These are phyloP conservation scores for Melanitta fusca DNA, from an alignment of 2,797 vertebrate species.

Conservation along the genomic window DNA sequence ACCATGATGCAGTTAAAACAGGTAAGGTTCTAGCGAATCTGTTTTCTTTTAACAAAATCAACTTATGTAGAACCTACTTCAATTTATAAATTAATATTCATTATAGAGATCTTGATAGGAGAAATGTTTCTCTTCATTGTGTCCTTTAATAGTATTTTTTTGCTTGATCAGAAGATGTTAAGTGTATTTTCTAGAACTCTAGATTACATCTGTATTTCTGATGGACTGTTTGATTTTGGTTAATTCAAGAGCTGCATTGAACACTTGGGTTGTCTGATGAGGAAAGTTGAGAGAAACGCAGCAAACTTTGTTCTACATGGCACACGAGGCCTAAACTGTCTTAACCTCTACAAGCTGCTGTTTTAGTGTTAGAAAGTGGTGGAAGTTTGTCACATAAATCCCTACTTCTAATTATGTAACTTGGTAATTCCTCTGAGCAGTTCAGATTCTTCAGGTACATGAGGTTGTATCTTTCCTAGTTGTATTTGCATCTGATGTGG, in stretches of 20 bases:
- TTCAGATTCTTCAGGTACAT: background rate
- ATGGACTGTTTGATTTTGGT: background rate
- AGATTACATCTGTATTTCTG: background rate
- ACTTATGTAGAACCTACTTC: background rate
- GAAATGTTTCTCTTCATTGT: background rate
- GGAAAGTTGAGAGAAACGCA: background rate
- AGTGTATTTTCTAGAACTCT: background rate
- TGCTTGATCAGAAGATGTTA: background rate
- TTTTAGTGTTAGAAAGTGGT: background rate
- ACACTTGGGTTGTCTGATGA: background rate
- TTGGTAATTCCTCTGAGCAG: background rate
- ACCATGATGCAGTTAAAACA: slow-evolving; percentile 99
- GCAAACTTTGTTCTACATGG: background rate
- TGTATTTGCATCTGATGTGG: background rate
- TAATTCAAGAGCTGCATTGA: background rate
- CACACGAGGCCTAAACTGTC: background rate
- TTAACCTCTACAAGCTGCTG: background rate
- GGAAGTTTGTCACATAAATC: background rate
- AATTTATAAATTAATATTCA: background rate
- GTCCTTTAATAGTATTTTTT: background rate
- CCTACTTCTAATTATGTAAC: background rate
- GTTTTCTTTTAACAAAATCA: background rate
- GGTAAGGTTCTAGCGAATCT: slow-evolving; percentile 77
- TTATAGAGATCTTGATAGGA: background rate
- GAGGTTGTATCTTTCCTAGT: background rate